Conservation (phyloP, 2,888 invertebrate species). For the Drosophila merina region DNA sequence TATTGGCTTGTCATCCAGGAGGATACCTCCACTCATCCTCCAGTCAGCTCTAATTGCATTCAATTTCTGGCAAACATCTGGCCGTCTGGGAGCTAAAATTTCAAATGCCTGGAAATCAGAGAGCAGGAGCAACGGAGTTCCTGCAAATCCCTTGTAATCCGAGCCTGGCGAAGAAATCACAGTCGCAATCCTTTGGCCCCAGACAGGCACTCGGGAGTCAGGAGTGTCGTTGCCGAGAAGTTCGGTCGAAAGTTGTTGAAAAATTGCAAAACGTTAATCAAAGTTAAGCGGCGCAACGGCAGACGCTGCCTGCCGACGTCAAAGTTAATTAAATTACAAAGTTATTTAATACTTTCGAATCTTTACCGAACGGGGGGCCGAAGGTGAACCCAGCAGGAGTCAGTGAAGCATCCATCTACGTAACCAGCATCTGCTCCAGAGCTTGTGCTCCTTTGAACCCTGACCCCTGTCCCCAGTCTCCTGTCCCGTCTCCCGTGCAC, state of each 20-base stretch:
- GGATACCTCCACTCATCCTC: neutral
- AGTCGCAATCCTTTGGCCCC: slow-evolving; percentile 46
- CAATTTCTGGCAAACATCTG: slow-evolving; percentile 11
- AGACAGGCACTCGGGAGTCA: slow-evolving; percentile 18
- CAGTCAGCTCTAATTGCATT: slow-evolving; percentile 32
- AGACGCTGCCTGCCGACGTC: slow-evolving; percentile 55
- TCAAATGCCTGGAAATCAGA: slow-evolving; percentile 34
- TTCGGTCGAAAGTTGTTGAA: slow-evolving; percentile 72
- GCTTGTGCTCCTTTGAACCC: slow-evolving; percentile 57
- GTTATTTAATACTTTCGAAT: slow-evolving; percentile 77
- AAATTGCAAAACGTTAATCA: slow-evolving; percentile 77
- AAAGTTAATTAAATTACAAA: slow-evolving; percentile 79
- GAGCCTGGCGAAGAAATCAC: slow-evolving; percentile 53
- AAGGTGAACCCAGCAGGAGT: slow-evolving; percentile 30
- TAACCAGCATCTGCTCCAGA: slow-evolving; percentile 30
- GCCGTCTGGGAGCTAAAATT: slow-evolving; percentile 34
- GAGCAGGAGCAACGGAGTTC: slow-evolving; percentile 8
- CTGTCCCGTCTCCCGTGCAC: slow-evolving; percentile 21
- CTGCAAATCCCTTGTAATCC: slow-evolving; percentile 68
- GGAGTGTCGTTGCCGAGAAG: slow-evolving; percentile 45
- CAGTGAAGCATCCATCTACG: slow-evolving; percentile 18
- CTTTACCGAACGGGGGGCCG: slow-evolving; percentile 39
- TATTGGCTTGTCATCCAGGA: slow-evolving; percentile 34
- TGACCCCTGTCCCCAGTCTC: slow-evolving; percentile 19
- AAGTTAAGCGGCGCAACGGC: slow-evolving; percentile 69